phyloP scores from a whole-genome alignment of 2,888 invertebrate species.

The Agrochola macilenta region DNA sequence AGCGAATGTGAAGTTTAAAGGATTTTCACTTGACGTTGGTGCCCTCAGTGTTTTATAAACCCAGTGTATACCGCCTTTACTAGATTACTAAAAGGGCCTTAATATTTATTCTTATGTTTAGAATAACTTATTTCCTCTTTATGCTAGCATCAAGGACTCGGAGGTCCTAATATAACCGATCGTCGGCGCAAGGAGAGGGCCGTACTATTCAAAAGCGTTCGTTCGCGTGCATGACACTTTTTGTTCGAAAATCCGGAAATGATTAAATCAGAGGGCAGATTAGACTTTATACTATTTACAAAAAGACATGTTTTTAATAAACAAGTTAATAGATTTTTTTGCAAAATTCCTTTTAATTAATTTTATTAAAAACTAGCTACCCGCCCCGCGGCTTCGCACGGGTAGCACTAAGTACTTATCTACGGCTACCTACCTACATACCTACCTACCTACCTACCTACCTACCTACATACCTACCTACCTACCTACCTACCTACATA shows the following conservation, averaged over 20 bases:
- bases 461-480: too few species aligned
- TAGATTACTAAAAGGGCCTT: background rate
- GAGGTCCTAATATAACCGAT: background rate
- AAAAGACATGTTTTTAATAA: slow-evolving; percentile 95
- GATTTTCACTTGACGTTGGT: background rate
- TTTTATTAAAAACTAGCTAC: slow-evolving; percentile 76
- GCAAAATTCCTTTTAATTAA: slow-evolving; percentile 91
- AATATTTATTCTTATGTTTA: slow-evolving; percentile 44
- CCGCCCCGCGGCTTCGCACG: too few species aligned
- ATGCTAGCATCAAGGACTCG: background rate
- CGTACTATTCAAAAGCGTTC: too few species aligned
- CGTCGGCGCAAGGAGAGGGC: background rate
- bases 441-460: too few species aligned
- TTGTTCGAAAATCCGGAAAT: too few species aligned
- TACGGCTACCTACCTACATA: too few species aligned
- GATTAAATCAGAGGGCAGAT: slow-evolving; percentile 93
- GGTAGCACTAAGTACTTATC: too few species aligned
- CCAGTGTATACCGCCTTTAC: slow-evolving; percentile 20
- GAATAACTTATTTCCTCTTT: slow-evolving; percentile 42
- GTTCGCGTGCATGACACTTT: too few species aligned
- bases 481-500: too few species aligned
- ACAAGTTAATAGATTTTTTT: slow-evolving; percentile 92
- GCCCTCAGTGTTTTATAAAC: background rate
- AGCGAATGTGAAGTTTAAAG: background rate
- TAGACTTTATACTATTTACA: slow-evolving; percentile 91